Base-by-base conservation (phyloP, 2,888 invertebrate genomes). In the Subacronicta megacephala region DNA sequence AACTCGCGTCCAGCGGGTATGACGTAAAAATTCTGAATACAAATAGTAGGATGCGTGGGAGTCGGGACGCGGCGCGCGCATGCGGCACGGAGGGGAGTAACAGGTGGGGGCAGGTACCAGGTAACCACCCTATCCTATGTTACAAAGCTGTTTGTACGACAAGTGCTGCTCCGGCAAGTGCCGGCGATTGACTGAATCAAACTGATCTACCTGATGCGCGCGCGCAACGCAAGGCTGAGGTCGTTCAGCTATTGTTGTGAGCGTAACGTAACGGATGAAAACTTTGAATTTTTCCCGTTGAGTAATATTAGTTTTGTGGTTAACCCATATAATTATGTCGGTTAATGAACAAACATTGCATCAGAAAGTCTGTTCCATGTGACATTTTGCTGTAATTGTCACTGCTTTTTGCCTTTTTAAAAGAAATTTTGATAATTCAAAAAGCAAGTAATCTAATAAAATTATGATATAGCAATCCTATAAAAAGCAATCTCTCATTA, bases 1-100 rank as follows among this genome's bases (percentile, higher is more conserved):
- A 65, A 53, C 58, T 65, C 84, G 80, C 89, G 85, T 83, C 87
- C 82, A 75, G 55, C 70, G 83, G 87, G 84, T 86, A 82, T 71
- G 79, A 78, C 85, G 74, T 80, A 86, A 89, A 89, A 84, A 84
- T 83, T 90, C 81, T 86, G 81, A 85, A 86, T 76, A 78, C 78
- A 79, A 81, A 83, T 77, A 78, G 75, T 77, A 72, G 83, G 83
- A 81, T 73, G 81, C 79, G 76, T 76, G 76, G 78, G 72, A 77
- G 80, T 75, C 76, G 82, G 75, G 75, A 76, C 81, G 85, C 80
- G 82, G 84, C 78, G 77, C 85, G 87, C 68, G 70, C 77, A 58
- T 29, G 41, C 15, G 26, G n/a, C 31, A 31, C 31, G 31, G n/a
- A 35, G 54, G 46, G 69, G 63, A 62, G n/a, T 35, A 31, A 46